A percentile compares a stretch with the other conserved stretches of the same genome.
These are phyloP conservation scores for Campoletis raptor DNA, from an alignment of 2,888 invertebrate species.

Conservation along the genomic window DNA sequence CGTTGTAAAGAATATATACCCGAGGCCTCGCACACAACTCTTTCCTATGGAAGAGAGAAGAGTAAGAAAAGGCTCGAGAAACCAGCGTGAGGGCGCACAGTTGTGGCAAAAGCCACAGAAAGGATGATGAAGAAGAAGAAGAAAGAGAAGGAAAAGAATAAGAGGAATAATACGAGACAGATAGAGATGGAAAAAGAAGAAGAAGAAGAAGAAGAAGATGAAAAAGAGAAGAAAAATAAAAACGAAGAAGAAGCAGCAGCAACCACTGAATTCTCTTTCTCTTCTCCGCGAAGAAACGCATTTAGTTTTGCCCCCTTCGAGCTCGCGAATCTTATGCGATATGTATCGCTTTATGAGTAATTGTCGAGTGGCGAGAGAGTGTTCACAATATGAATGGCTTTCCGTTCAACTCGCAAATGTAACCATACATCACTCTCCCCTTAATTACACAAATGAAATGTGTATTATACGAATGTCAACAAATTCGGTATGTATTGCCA, in stretches of 20 bases:
- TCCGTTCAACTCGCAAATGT: conserved; percentile 79
- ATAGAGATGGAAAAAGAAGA: background rate
- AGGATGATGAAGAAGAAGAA: conserved; percentile 41
- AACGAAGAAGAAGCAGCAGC: conserved; percentile 36
- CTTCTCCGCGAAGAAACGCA: conserved; percentile 66
- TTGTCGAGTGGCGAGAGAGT: conserved; percentile 78
- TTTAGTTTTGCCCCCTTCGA: conserved; percentile 70
- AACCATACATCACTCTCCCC: conserved; percentile 80
- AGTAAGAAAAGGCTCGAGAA: conserved; percentile 60
- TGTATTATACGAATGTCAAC: conserved; percentile 81
- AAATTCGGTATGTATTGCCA: conserved; percentile 75
- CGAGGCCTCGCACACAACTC: conserved; percentile 48
- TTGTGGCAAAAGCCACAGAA: conserved; percentile 39
- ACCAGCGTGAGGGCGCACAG: conserved; percentile 59
- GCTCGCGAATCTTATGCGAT: conserved; percentile 76
- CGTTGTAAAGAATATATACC: conserved; percentile 55
- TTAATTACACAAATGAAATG: conserved; percentile 82
- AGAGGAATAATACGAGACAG: conserved; percentile 11
- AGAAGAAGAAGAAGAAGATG: background rate
- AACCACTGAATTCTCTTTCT: conserved; percentile 59
- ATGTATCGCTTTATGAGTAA: conserved; percentile 80
- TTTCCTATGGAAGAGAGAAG: conserved; percentile 30
- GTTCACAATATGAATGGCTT: conserved; percentile 81
- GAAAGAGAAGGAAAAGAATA: conserved; percentile 33
- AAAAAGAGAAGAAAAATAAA: background rate